Base-by-base conservation (phyloP, 2,113 vertebrate genomes). In the Callorhinus ursinus region DNA sequence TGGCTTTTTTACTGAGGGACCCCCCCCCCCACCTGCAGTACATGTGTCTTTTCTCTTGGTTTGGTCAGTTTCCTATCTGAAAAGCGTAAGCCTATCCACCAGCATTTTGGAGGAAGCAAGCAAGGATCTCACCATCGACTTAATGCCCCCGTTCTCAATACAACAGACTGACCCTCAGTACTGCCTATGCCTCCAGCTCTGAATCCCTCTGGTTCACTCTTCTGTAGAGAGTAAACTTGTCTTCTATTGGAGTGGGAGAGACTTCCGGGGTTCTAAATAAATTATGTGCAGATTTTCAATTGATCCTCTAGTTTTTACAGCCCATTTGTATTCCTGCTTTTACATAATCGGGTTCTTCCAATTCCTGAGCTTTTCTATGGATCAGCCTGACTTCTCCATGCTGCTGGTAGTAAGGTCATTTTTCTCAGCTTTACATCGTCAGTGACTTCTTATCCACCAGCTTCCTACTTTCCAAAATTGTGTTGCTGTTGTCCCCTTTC, bases 271-370 rank as follows among this genome's bases (percentile, higher is more conserved):
- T 72, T 67, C 39, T 72, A 67, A 77, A 59, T 86, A 16, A 26
- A 55, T 61, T 91, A 55, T 79, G 55, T 91, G n/a, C 9, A 90
- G 49, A 53, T 71, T 93, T 92, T 74, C 46, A 24, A 36, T 61
- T 31, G 63, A 7, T 88, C 31, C 4, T 46, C 19, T 89, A 88
- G 11, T 46, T 90, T 90, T 53, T 26, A 77, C 31, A 59, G 8
- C 12, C 10, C 6, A 36, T 36, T 57, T 92, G 22, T 33, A 57
- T 14, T 69, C 18, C 46, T 2, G 22, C 39, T 87, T 46, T n/a
- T 8, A 24, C 5, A 21, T 6, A 15, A 49, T 0, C 36, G 15
- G 2, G 1, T 39, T 2, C 11, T 31, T 65, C 59, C 11, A 53
- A 1, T 88, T 59, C 26, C 46, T 57, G 8, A 81, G 46, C 0